Percentiles rank a stretch among this genome's conserved stretches.
Conservation (phyloP, 2,113 vertebrate species). For the Baryphthengus martii region DNA sequence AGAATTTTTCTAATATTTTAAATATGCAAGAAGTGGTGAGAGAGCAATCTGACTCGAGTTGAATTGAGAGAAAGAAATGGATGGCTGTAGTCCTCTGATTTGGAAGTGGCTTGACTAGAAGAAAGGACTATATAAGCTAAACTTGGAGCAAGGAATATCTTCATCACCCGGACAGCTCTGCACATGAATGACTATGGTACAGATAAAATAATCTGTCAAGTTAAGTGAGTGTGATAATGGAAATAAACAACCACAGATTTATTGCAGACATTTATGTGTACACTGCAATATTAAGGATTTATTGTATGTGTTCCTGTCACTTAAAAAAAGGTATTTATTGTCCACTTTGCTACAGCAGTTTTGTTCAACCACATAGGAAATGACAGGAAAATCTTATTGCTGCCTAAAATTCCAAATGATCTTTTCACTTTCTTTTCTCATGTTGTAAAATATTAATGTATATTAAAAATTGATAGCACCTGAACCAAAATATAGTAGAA, state of each 20-base stretch:
- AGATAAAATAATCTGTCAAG: not conserved
- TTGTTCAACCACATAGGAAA: not conserved
- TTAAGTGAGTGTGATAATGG: accelerated
- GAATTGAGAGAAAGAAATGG: not conserved
- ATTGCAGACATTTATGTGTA: not conserved
- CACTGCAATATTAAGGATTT: not conserved
- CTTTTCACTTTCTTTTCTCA: not conserved
- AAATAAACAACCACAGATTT: not conserved
- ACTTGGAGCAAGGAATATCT: not conserved
- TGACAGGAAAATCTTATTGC: not conserved
- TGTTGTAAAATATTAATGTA: not conserved
- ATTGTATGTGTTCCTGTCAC: accelerated
- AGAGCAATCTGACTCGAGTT: not conserved
- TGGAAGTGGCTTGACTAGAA: not conserved
- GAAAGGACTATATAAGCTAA: not conserved
- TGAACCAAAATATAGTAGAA: not conserved
- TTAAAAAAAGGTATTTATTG: not conserved
- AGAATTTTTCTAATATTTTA: not conserved
- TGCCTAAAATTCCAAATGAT: not conserved
- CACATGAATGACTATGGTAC: accelerated
- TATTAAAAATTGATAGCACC: not conserved
- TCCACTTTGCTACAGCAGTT: not conserved
- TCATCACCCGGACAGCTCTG: not conserved
- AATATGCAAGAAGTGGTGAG: not conserved
- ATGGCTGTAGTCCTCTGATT: not conserved